These are phyloP conservation scores for Falco berigora DNA, from an alignment of 2,797 vertebrate species.

Conservation along the genomic window DNA sequence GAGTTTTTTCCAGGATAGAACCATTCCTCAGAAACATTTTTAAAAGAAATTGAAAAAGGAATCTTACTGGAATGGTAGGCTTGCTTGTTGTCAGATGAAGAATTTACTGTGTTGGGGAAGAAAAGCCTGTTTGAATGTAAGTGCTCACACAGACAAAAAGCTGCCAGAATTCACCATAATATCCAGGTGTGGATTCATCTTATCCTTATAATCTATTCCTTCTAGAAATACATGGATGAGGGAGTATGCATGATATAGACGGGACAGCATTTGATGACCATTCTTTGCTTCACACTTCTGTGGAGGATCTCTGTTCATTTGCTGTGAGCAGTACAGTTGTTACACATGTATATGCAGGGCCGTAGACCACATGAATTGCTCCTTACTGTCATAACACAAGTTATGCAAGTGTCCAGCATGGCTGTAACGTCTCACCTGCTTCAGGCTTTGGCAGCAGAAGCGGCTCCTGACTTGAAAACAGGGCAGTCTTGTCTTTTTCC, in stretches of 20 bases:
- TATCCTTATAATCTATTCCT: background rate
- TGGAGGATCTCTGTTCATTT: rapidly evolving
- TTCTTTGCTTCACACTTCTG: background rate
- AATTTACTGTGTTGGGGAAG: background rate
- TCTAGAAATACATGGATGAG: background rate
- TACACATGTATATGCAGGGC: rapidly evolving
- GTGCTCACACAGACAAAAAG: background rate
- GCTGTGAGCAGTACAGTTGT: background rate
- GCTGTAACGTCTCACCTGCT: background rate
- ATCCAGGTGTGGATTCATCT: background rate
- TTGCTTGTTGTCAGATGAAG: background rate
- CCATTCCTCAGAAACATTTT: background rate
- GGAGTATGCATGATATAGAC: background rate
- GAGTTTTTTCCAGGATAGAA: background rate
- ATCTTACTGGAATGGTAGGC: background rate
- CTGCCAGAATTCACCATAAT: background rate
- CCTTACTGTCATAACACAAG: background rate
- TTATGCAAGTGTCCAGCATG: background rate
- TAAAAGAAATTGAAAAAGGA: background rate
- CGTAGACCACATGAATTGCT: background rate
- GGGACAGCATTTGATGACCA: background rate
- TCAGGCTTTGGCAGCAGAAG: background rate
- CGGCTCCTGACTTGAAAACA: background rate
- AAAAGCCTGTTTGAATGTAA: background rate
- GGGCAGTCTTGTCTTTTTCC: background rate